phyloP scores from a whole-genome alignment of 2,888 invertebrate genomes.

The Papilio gigon region DNA sequence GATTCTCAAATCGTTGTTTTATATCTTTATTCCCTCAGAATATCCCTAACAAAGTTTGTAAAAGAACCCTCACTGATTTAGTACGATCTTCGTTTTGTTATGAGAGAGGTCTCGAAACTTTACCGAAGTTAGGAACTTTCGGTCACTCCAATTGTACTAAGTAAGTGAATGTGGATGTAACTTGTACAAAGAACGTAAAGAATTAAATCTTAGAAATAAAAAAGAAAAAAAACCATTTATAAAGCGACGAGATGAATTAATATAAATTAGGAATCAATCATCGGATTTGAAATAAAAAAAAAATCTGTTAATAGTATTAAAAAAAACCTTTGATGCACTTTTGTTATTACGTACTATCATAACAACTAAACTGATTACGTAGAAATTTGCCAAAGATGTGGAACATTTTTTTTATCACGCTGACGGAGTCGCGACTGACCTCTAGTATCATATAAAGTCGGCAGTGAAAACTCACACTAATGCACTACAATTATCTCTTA shows the following conservation, averaged over 20 bases:
- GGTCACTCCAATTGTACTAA: slow-evolving; percentile 17
- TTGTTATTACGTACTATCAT: too few relatives aligned
- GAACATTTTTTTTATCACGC: too few relatives aligned
- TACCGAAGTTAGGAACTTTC: slow-evolving; percentile 16
- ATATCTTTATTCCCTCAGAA: background rate
- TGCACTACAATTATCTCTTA: background rate
- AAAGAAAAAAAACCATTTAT: too few relatives aligned
- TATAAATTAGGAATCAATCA: too few relatives aligned
- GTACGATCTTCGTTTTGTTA: slow-evolving; percentile 8
- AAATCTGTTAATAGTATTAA: too few relatives aligned
- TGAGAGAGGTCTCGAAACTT: slow-evolving; percentile 17
- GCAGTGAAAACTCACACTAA: background rate
- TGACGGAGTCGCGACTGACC: too few relatives aligned
- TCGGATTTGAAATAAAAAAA: too few relatives aligned
- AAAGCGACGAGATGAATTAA: too few relatives aligned
- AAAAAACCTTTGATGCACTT: too few relatives aligned
- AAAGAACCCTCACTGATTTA: slow-evolving; percentile 14
- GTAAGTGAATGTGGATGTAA: slow-evolving; percentile 5
- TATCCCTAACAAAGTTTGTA: slow-evolving; percentile 10
- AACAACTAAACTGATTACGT: too few relatives aligned
- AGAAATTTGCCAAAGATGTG: too few relatives aligned
- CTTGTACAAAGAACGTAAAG: background rate
- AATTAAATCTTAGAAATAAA: background rate
- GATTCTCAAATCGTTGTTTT: background rate
- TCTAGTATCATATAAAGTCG: too few relatives aligned